These are phyloP conservation scores for Cyanoderma ruficeps DNA, from an alignment of 2,113 vertebrate species.

Conservation along the genomic window DNA sequence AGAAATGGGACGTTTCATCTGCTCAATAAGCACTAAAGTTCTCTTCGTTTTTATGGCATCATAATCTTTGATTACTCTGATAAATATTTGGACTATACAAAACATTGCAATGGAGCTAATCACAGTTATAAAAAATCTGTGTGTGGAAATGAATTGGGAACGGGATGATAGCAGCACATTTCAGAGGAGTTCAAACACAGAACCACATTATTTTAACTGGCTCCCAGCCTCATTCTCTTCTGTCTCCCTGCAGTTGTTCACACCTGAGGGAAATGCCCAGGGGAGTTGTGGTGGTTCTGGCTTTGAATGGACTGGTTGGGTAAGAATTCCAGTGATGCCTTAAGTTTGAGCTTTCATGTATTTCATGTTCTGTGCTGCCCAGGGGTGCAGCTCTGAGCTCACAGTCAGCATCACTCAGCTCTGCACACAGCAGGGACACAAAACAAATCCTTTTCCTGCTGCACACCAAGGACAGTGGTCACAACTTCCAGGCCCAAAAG, in stretches of 20 bases:
- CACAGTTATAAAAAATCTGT: slow-evolving; percentile 20
- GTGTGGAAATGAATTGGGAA: background rate
- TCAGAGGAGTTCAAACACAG: background rate
- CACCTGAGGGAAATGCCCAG: background rate
- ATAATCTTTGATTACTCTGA: slow-evolving; percentile 73
- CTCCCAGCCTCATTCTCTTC: background rate
- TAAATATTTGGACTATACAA: slow-evolving; percentile 69
- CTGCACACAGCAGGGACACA: background rate
- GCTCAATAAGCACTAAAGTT: slow-evolving; percentile 63
- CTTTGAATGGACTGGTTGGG: background rate
- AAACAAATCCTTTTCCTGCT: background rate
- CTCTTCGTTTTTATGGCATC: slow-evolving; percentile 62
- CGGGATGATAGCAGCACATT: background rate
- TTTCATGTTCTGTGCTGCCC: background rate
- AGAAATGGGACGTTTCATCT: slow-evolving; percentile 60
- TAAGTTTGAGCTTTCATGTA: background rate
- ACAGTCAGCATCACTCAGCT: background rate
- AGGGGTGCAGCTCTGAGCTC: background rate
- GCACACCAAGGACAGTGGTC: background rate
- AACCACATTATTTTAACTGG: background rate
- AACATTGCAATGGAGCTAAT: slow-evolving; percentile 51
- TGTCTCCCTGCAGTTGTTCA: background rate
- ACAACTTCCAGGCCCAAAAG: background rate
- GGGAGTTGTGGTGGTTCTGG: background rate
- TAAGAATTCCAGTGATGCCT: background rate